Evolutionary conservation across 1,140 invertebrate genomes (phyloP), one percentile per base, ranked within the genome.

Genomic region (Zaprionus ghesquierei): DNA sequence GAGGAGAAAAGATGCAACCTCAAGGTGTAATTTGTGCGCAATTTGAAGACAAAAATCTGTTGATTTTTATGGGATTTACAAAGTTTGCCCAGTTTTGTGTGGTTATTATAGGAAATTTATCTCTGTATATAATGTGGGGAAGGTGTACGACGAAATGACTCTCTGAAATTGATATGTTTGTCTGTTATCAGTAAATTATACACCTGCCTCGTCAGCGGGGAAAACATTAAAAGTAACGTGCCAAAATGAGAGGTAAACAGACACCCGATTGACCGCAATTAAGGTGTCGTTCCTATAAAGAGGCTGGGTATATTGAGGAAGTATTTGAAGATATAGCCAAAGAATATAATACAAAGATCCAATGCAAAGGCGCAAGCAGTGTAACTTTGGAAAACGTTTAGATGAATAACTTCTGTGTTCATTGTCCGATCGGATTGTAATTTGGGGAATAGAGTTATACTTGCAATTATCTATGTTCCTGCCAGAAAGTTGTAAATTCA

Each of bases 1-100:
- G 15, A 38, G 13, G 23, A 10, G 15, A 44, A 44, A 25, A 69
- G 63, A 18, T 69, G 51, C 25, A 65, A 70, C 55, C 55, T 25
- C 15, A 79, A 51, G 54, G 68, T 82, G 76, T 82, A 84, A 82
- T 82, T 82, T 82, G 51, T 62, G 20, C 25, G 59, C 62, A 75
- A 84, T 84, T 81, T 82, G 41, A 54, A 69, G 31, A 55, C 71
- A 64, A 69, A 68, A 69, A 49, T 59, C 33, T 73, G 56, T 69
- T 73, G 63, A 60, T 71, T 60, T 78, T 82, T 69, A 75, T 79
- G 70, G 31, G 51, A 78, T 82, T 66, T 56, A 33, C 35, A 62
- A 41, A 62, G 75, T 35, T 22, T 22, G 31, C 27, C 54, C 60
- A 59, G 35, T 51, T 25, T 73, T 77, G 64, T 69, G 75, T 55